Conservation (phyloP, 1,140 invertebrate species). For the Bombus sylvicola region DNA sequence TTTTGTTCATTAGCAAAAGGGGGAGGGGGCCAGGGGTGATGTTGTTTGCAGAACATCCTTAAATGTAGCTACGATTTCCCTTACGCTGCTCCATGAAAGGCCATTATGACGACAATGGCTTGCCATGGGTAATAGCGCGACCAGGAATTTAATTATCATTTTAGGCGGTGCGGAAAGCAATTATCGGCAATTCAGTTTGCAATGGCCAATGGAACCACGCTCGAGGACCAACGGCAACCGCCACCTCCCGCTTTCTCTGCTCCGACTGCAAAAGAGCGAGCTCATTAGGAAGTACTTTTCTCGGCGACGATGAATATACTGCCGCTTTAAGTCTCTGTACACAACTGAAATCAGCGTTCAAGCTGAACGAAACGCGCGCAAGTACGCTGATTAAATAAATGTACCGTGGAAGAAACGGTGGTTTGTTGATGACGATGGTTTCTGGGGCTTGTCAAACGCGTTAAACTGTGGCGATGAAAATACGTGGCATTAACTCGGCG, state of each 20-base stretch:
- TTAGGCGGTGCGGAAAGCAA: slow-evolving; percentile 78
- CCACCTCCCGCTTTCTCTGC: slow-evolving; percentile 2
- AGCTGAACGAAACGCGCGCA: background rate
- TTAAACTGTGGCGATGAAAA: background rate
- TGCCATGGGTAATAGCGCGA: slow-evolving; percentile 63
- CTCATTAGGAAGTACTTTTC: slow-evolving; percentile 56
- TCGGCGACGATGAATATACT: slow-evolving; percentile 8
- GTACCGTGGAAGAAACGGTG: background rate
- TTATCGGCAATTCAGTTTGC: slow-evolving; percentile 81
- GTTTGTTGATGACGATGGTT: background rate
- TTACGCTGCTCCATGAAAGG: slow-evolving; percentile 30
- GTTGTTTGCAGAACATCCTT: slow-evolving; percentile 47
- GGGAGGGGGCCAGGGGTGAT: background rate
- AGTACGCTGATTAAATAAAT: background rate
- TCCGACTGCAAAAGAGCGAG: slow-evolving; percentile 44
- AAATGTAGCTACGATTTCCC: slow-evolving; percentile 38
- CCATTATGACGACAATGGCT: slow-evolving; percentile 59
- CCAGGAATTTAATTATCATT: slow-evolving; percentile 81
- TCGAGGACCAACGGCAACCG: slow-evolving; percentile 36
- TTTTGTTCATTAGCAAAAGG: slow-evolving; percentile 1
- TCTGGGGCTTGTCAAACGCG: background rate
- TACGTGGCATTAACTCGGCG: background rate
- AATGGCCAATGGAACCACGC: slow-evolving; percentile 72
- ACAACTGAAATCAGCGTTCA: background rate
- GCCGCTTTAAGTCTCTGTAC: background rate